phyloP scores from a whole-genome alignment of 2,888 invertebrate species.

The Apodemia mormo region DNA sequence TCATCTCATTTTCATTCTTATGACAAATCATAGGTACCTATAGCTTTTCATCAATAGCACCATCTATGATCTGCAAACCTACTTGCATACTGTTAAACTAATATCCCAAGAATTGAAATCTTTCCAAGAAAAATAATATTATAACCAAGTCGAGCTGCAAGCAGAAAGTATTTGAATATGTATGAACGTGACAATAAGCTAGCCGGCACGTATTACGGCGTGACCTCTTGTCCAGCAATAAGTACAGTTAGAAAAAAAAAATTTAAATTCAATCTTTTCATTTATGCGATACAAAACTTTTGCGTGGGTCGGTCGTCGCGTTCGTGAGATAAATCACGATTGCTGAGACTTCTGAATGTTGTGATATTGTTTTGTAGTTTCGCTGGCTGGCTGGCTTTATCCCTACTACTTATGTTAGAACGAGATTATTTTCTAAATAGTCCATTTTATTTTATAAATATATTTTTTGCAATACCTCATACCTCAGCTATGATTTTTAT shows the following conservation, averaged over 20 bases:
- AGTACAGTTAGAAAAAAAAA: constrained; percentile 66
- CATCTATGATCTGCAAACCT: no score
- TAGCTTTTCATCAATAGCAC: no score
- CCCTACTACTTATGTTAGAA: not conserved
- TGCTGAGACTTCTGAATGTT: not conserved
- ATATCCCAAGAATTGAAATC: not conserved
- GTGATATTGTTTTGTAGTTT: not conserved
- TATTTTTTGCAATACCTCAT: no score
- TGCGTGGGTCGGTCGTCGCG: constrained; percentile 45
- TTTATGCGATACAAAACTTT: constrained; percentile 46
- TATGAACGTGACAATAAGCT: constrained; percentile 11
- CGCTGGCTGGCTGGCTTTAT: not conserved
- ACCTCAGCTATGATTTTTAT: no score
- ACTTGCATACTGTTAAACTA: not conserved
- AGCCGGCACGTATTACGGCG: constrained; percentile 28
- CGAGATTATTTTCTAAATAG: not conserved
- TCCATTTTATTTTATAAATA: no score
- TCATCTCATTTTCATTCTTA: no score
- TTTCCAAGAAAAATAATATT: not conserved
- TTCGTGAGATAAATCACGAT: not conserved
- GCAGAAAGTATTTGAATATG: constrained; percentile 8
- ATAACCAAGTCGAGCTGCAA: not conserved
- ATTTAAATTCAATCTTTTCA: constrained; percentile 62
- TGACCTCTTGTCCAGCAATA: constrained; percentile 29
- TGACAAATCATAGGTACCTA: no score